Percentiles rank a stretch among this genome's conserved stretches.
phyloP scores from a whole-genome alignment of 2,888 invertebrate genomes.

The Xestia xanthographa region DNA sequence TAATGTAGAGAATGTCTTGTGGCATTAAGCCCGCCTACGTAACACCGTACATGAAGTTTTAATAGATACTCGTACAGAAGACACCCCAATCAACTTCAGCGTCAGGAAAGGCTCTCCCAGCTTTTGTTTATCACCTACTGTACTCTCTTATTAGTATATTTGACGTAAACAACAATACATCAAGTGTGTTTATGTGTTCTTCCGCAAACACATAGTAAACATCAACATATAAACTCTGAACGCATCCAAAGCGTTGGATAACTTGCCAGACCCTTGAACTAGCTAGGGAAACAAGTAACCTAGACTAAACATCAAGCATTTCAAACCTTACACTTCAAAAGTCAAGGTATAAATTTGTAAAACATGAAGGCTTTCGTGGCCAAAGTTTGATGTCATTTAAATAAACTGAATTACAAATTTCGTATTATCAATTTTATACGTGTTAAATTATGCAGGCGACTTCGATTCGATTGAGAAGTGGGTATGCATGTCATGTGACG shows the following conservation, averaged over 20 bases:
- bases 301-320: not conserved
- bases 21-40: not conserved
- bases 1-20: not conserved
- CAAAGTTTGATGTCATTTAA: conserved; percentile 39
- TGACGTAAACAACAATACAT: conserved; percentile 16
- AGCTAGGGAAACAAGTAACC: conserved; percentile 46
- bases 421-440: conserved; percentile 32
- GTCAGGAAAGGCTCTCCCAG: not conserved
- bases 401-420: conserved; percentile 53
- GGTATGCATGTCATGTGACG: conserved; percentile 50
- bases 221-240: conserved; percentile 27
- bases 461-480: conserved; percentile 38
- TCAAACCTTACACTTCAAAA: conserved; percentile 6
- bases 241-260: conserved; percentile 53
- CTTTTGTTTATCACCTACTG: not conserved
- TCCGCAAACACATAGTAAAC: conserved; percentile 38
- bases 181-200: conserved; percentile 30
- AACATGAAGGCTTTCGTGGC: not conserved
- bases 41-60: not conserved
- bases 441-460: conserved; percentile 45
- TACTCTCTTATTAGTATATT: not conserved
- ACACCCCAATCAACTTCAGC: not conserved
- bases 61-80: not conserved
- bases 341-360: conserved; percentile 7
- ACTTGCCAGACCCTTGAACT: conserved; percentile 60